These are phyloP conservation scores for Perca flavescens DNA, from an alignment of 2,113 vertebrate species.

Conservation along the genomic window DNA sequence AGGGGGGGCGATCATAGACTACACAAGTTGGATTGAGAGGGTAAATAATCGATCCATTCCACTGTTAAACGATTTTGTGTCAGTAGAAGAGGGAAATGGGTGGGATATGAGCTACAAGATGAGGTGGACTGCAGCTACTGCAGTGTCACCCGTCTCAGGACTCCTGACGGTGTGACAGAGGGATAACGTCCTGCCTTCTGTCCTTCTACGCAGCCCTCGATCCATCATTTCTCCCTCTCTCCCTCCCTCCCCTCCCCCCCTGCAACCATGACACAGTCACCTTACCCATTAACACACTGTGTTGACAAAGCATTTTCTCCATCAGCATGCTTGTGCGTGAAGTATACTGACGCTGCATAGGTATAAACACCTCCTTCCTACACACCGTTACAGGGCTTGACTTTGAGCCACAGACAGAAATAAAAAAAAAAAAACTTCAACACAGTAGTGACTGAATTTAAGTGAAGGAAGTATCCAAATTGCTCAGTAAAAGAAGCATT, in stretches of 20 bases:
- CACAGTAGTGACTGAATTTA: not conserved
- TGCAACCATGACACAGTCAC: conserved; percentile 65
- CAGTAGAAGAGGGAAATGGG: conserved; percentile 39
- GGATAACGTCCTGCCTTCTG: conserved; percentile 52
- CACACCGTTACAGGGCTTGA: conserved; percentile 19
- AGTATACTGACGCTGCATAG: conserved; percentile 54
- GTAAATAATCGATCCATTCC: conserved; percentile 56
- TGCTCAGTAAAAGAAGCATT: not conserved
- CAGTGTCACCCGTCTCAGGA: conserved; percentile 60
- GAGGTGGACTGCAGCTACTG: conserved; percentile 54
- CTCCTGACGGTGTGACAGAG: conserved; percentile 30
- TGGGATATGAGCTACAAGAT: conserved; percentile 14
- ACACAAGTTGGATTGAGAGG: conserved; percentile 17
- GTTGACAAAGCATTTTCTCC: conserved; percentile 75
- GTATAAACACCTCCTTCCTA: conserved; percentile 42
- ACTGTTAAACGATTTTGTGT: conserved; percentile 51
- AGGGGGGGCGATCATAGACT: conserved; percentile 26
- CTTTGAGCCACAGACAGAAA: not conserved
- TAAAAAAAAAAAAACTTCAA: not conserved
- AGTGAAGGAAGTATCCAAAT: not conserved
- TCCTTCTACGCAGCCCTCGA: conserved; percentile 52
- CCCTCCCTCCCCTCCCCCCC: conserved; percentile 19
- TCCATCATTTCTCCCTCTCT: conserved; percentile 54
- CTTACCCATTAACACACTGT: conserved; percentile 55
- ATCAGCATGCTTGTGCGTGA: conserved; percentile 52